A percentile compares a stretch with the other conserved stretches of the same genome.
Conservation (phyloP, 1,140 invertebrate genomes). For the Colletes latitarsis region DNA sequence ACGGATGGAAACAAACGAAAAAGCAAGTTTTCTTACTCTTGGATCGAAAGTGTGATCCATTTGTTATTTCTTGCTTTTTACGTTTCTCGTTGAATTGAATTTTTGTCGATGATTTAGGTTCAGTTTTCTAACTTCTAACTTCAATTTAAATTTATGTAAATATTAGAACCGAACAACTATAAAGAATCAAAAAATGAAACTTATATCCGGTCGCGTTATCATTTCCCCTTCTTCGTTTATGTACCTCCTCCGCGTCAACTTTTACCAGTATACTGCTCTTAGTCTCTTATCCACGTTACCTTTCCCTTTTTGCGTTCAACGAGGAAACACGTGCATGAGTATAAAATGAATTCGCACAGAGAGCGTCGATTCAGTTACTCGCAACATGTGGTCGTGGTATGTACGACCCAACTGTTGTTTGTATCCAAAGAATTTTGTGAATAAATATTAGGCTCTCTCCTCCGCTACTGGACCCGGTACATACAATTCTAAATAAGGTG, state of each 20-base stretch:
- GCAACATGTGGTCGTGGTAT: slow-evolving; percentile 1
- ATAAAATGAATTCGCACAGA: slow-evolving; percentile 45
- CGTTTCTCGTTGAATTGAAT: background rate
- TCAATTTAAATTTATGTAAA: too few relatives aligned
- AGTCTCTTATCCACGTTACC: slow-evolving; percentile 36
- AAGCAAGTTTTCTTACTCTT: background rate
- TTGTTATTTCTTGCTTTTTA: too few relatives aligned
- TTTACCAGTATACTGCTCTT: slow-evolving; percentile 23
- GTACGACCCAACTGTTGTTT: background rate
- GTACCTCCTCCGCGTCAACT: slow-evolving; percentile 25
- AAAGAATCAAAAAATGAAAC: slow-evolving; percentile 9
- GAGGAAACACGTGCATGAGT: slow-evolving; percentile 37
- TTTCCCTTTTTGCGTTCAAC: slow-evolving; percentile 45
- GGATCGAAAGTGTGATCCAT: background rate
- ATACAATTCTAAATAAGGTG: background rate
- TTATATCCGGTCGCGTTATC: slow-evolving; percentile 25
- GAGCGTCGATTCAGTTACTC: slow-evolving; percentile 31
- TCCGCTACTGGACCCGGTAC: background rate
- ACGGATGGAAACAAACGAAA: background rate
- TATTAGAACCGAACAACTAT: background rate
- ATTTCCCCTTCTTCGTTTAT: background rate
- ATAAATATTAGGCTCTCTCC: background rate
- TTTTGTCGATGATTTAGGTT: background rate
- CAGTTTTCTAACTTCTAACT: too few relatives aligned
- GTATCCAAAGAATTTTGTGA: background rate